Evolutionary conservation across 1,140 invertebrate genomes (phyloP).

Genomic region (Euschistus heros): DNA sequence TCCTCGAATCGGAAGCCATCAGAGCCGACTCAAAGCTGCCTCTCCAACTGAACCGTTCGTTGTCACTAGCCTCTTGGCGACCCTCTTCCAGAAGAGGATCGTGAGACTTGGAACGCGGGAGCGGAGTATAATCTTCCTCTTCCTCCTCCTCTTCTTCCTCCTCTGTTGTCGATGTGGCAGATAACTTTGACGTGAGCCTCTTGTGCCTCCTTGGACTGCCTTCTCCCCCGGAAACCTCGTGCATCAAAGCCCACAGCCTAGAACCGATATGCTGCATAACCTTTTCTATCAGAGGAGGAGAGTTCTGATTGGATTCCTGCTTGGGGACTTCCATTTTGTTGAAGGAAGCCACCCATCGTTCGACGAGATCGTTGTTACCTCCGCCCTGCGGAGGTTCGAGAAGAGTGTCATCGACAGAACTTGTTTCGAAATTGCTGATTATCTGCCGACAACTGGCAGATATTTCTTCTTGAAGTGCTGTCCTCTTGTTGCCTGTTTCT

Average conservation of each 20-base stretch:
- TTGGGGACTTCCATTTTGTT: slow-evolving; percentile 52
- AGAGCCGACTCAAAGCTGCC: slow-evolving; percentile 81
- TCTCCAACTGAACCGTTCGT: slow-evolving; percentile 79
- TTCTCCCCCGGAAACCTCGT: slow-evolving; percentile 52
- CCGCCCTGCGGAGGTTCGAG: slow-evolving; percentile 31
- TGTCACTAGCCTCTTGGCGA: slow-evolving; percentile 71
- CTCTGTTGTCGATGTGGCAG: slow-evolving; percentile 54
- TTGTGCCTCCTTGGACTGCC: slow-evolving; percentile 37
- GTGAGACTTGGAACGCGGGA: slow-evolving; percentile 63
- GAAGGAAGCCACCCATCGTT: slow-evolving; percentile 67
- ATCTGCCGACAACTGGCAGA: slow-evolving; percentile 79
- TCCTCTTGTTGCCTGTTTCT: slow-evolving; percentile 54
- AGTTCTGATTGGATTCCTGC: slow-evolving; percentile 50
- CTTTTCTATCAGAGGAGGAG: slow-evolving; percentile 77
- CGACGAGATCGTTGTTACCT: slow-evolving; percentile 61
- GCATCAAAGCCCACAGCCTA: slow-evolving; percentile 80
- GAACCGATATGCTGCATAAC: slow-evolving; percentile 88
- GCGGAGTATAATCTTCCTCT: slow-evolving; percentile 39
- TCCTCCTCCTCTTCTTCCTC: slow-evolving; percentile 63
- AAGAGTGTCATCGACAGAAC: slow-evolving; percentile 40
- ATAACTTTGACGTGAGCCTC: slow-evolving; percentile 43
- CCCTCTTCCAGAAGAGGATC: slow-evolving; percentile 50
- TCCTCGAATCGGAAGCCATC: slow-evolving; percentile 64
- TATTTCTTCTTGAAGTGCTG: slow-evolving; percentile 69
- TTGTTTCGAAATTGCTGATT: slow-evolving; percentile 67